phyloP scores from a whole-genome alignment of 2,797 vertebrate genomes.

The Melanotaenia pygmaea region DNA sequence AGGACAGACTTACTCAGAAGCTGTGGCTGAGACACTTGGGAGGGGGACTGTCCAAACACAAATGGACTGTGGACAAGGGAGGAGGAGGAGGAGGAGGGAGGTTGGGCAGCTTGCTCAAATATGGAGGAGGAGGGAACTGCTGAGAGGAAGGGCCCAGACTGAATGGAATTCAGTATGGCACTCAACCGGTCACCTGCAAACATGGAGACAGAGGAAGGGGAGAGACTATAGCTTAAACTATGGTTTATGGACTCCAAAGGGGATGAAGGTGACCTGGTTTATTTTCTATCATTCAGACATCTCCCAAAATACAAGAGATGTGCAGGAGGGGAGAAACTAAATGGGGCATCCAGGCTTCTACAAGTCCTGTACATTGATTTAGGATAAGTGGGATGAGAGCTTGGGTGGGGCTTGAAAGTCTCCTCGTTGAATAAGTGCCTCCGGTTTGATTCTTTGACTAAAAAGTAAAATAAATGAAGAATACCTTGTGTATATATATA shows the following conservation, averaged over 20 bases:
- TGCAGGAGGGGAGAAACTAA: slow-evolving; percentile 36
- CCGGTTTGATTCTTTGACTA: background rate
- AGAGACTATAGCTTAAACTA: slow-evolving; percentile 94
- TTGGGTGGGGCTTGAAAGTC: background rate
- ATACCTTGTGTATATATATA: background rate
- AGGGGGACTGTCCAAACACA: slow-evolving; percentile 99
- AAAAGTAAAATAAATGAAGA: background rate
- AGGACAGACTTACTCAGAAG: slow-evolving; percentile 99
- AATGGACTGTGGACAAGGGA: slow-evolving; percentile 99
- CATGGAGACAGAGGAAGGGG: slow-evolving; percentile 93
- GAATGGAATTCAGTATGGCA: slow-evolving; percentile 99
- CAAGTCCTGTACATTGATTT: slow-evolving; percentile 1
- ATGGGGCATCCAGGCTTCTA: slow-evolving; percentile 11
- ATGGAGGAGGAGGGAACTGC: slow-evolving; percentile 89
- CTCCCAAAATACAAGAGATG: slow-evolving; percentile 46
- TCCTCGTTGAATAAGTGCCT: background rate
- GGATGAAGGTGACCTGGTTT: slow-evolving; percentile 55
- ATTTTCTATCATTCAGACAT: slow-evolving; percentile 50
- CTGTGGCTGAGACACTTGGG: slow-evolving; percentile 99
- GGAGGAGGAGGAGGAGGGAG: slow-evolving; percentile 96
- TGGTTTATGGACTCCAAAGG: slow-evolving; percentile 67
- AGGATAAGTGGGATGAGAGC: background rate
- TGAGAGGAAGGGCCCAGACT: slow-evolving; percentile 99
- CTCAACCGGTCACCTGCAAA: slow-evolving; percentile 99
- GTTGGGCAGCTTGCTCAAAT: slow-evolving; percentile 99